Evolutionary conservation across 2,113 vertebrate species (phyloP).

Genomic region (Antigone vipio): DNA sequence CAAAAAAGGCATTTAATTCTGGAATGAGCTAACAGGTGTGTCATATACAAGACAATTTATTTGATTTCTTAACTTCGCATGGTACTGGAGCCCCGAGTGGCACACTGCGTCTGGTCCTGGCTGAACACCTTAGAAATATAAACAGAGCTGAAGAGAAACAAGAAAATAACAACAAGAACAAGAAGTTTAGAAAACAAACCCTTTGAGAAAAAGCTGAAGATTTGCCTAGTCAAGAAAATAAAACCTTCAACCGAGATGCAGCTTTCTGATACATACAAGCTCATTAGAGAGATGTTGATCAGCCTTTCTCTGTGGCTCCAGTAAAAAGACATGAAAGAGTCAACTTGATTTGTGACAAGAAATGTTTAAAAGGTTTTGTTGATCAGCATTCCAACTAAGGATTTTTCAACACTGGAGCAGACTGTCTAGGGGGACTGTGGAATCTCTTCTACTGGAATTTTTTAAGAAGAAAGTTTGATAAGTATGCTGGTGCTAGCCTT

Average conservation of each 20-base stretch:
- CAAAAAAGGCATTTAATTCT: background rate
- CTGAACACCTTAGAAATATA: background rate
- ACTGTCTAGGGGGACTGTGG: background rate
- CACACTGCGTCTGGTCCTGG: background rate
- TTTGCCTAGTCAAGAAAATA: constrained; percentile 18
- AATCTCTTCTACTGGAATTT: background rate
- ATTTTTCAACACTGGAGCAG: background rate
- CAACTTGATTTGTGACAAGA: background rate
- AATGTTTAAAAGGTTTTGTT: background rate
- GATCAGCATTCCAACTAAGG: background rate
- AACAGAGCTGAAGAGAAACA: background rate
- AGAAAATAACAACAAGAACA: background rate
- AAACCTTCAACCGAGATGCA: background rate
- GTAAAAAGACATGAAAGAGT: background rate
- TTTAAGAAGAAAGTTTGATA: background rate
- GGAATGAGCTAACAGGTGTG: background rate
- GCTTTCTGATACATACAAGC: background rate
- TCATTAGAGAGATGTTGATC: background rate
- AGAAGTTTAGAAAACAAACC: background rate
- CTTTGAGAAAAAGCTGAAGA: background rate
- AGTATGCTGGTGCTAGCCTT: background rate
- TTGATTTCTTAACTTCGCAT: background rate
- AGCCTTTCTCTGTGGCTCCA: background rate
- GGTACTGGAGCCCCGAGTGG: background rate
- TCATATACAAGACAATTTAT: background rate